A percentile compares a stretch with the other conserved stretches of the same genome.
Evolutionary conservation across 2,888 invertebrate genomes (phyloP).

Genomic region (Ichneumon xanthorius): DNA sequence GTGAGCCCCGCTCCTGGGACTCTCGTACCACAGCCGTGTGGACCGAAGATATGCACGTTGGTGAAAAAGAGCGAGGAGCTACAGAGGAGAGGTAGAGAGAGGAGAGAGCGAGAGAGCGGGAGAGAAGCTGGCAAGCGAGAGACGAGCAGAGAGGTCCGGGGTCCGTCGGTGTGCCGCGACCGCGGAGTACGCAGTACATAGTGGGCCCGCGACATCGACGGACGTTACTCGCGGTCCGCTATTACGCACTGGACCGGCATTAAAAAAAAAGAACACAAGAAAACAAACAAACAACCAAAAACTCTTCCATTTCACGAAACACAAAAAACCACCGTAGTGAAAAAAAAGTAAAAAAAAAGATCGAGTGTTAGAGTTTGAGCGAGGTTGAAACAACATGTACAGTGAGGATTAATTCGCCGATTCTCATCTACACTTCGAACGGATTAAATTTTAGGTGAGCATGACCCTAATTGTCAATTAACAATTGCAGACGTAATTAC

Average conservation of each 20-base stretch:
- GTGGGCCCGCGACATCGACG: conserved; percentile 71
- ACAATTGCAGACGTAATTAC: background rate
- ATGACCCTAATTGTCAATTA: background rate
- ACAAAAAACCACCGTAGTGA: background rate
- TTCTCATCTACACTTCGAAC: conserved; percentile 29
- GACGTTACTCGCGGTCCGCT: conserved; percentile 66
- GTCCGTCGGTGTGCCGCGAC: conserved; percentile 68
- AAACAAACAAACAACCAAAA: conserved; percentile 3
- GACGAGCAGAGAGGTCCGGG: conserved; percentile 77
- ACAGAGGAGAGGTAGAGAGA: conserved; percentile 35
- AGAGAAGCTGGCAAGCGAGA: conserved; percentile 68
- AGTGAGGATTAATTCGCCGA: conserved; percentile 59
- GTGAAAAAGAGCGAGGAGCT: conserved; percentile 47
- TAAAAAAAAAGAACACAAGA: conserved; percentile 26
- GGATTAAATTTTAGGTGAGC: conserved; percentile 55
- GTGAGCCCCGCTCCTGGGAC: conserved; percentile 56
- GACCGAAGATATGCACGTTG: conserved; percentile 56
- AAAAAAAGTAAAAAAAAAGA: conserved; percentile 1
- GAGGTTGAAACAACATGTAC: conserved; percentile 53
- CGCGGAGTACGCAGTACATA: conserved; percentile 71
- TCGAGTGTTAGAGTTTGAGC: conserved; percentile 29
- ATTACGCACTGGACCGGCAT: conserved; percentile 49
- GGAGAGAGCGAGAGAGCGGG: conserved; percentile 61
- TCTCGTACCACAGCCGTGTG: conserved; percentile 32
- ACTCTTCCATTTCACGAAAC: background rate